Evolutionary conservation across 2,113 vertebrate species (phyloP), one percentile per base, ranked within the genome.

Genomic region (Coregonus clupeaformis): DNA sequence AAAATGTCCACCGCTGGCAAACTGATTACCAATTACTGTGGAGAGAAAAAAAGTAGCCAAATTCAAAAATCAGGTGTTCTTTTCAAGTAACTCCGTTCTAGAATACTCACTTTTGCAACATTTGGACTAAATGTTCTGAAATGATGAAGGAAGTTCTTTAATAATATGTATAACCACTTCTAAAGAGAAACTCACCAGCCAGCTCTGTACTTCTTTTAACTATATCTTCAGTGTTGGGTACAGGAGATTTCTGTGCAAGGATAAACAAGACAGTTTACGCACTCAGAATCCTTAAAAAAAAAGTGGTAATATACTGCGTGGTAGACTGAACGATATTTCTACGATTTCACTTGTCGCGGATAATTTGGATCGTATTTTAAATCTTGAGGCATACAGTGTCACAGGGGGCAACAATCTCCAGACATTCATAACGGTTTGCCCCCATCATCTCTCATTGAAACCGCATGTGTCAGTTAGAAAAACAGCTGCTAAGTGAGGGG

Each of bases 11-110:
- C 25, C 18, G 59, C 79, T 85, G 11, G 95, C 95, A 0, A 88
- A 91, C n/a, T 69, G 72, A 36, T 93, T 93, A 22, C 93, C 94
- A 0, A 65, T 71, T 60, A 81, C 95, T 95, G 73, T 0, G 1
- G 25, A 69, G 42, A 69, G 16, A 3, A 0, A 32, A n/a, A 20
- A 30, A 6, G 1, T 5, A 18, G 9, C 36, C 2, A 42, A 11
- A 1, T 42, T 69, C 6, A 52, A 25, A 69, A 25, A 69, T 20
- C 22, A 24, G 18, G 12, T 52, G 5, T n/a, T 22, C n/a, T 9
- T 60, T 60, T 60, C 52, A 55, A 55, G 13, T 20, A 20, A 20
- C 18, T 2, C 14, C 4, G 20, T 5, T 55, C 18, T 55, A 20
- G 20, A 55, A 55, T 55, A 55, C 13, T 20, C 52, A 55, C 52